Evolutionary conservation across 2,113 vertebrate genomes (phyloP).

Genomic region (Hippoglossus stenolepis): DNA sequence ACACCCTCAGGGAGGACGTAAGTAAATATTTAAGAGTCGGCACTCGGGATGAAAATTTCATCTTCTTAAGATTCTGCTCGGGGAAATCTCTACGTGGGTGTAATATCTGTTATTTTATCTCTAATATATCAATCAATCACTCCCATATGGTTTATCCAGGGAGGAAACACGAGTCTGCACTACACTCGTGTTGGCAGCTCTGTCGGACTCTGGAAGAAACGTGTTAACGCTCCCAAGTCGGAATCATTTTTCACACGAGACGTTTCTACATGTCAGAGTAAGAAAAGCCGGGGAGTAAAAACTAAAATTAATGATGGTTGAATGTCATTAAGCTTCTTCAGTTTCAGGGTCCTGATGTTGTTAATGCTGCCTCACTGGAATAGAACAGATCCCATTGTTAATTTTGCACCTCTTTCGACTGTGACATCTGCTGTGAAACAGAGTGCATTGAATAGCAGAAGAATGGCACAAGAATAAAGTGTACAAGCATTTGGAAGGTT

Average conservation of each 20-base stretch:
- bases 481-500: no score
- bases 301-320: constrained; percentile 5
- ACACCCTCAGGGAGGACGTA: constrained; percentile 2
- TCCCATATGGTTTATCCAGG: background rate
- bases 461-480: background rate
- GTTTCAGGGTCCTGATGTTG: background rate
- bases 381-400: background rate
- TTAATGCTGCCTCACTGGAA: background rate
- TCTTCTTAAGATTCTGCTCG: background rate
- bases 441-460: background rate
- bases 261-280: background rate
- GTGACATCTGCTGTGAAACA: background rate
- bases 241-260: background rate
- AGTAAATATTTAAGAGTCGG: constrained; percentile 36
- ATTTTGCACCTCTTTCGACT: background rate
- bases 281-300: background rate
- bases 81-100: background rate
- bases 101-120: background rate
- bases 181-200: background rate
- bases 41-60: constrained; percentile 13
- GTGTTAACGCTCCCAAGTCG: background rate
- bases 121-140: constrained; percentile 1
- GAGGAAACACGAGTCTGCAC: background rate
- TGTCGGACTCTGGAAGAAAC: background rate
- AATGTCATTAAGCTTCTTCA: background rate